Conservation (phyloP, 2,113 vertebrate species). For the Sarotherodon lohbergeri region DNA sequence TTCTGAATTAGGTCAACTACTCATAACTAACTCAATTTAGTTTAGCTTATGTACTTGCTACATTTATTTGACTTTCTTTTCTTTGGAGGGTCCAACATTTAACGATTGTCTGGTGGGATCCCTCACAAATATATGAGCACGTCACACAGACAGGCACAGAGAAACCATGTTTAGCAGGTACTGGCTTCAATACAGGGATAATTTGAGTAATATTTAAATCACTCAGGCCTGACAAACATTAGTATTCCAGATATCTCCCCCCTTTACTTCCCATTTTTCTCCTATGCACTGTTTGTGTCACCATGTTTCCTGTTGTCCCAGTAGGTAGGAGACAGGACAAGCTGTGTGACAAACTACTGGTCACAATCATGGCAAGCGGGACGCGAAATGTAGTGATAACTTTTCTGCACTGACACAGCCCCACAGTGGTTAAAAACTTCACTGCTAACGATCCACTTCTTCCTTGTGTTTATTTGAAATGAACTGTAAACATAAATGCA, state of each 20-base stretch:
- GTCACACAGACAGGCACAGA: neutral
- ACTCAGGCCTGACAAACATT: neutral
- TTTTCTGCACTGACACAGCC: neutral
- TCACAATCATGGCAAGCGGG: neutral
- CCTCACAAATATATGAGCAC: neutral
- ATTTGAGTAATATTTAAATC: neutral
- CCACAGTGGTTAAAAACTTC: neutral
- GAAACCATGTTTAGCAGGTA: neutral
- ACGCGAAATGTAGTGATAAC: neutral
- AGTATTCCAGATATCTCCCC: neutral
- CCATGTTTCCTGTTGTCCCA: neutral
- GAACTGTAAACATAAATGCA: slow-evolving; percentile 12
- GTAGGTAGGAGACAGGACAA: neutral
- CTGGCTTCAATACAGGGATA: neutral
- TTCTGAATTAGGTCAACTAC: no score
- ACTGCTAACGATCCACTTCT: neutral
- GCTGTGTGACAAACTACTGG: neutral
- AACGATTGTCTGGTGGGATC: neutral
- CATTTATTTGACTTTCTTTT: neutral
- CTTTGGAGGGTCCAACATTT: neutral
- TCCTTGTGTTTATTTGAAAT: neutral
- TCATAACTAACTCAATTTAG: no score
- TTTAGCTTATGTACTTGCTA: no score
- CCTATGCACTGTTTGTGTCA: neutral
- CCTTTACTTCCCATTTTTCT: neutral